phyloP scores from a whole-genome alignment of 92 coral and sea anemone species.

The Porites rus region DNA sequence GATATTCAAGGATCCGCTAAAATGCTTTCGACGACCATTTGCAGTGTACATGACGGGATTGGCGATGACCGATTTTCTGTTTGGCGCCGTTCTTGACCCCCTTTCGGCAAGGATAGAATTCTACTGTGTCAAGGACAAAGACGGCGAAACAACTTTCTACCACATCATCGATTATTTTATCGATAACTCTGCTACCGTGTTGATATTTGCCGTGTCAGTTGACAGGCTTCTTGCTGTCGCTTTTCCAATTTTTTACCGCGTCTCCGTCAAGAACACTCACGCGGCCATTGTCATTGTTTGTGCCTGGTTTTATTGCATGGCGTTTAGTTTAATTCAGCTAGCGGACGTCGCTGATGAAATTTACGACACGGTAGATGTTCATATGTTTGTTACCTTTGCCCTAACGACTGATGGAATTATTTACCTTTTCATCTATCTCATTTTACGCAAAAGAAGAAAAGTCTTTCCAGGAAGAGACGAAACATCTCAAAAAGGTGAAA shows the following conservation, averaged over 20 bases:
- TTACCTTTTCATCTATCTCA: constrained; percentile 26
- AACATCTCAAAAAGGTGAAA: background rate
- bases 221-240: constrained; percentile 48
- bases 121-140: constrained; percentile 26
- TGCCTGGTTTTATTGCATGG: background rate
- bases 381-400: constrained; percentile 50
- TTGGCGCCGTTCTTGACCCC: constrained; percentile 58
- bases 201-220: constrained; percentile 40
- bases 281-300: background rate
- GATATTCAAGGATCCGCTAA: constrained; percentile 62
- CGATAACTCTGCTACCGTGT: constrained; percentile 61
- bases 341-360: background rate
- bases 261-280: background rate
- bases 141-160: constrained; percentile 42
- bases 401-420: constrained; percentile 24
- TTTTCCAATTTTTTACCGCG: background rate
- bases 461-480: background rate
- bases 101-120: constrained; percentile 29
- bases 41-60: constrained; percentile 56
- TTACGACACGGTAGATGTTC: constrained; percentile 48
- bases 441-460: constrained; percentile 35
- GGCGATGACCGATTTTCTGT: constrained; percentile 48
- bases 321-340: background rate
- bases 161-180: constrained; percentile 33
- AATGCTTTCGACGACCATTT: constrained; percentile 58